Conservation (phyloP, 2,797 vertebrate genomes). For the Protonibea diacanthus region DNA sequence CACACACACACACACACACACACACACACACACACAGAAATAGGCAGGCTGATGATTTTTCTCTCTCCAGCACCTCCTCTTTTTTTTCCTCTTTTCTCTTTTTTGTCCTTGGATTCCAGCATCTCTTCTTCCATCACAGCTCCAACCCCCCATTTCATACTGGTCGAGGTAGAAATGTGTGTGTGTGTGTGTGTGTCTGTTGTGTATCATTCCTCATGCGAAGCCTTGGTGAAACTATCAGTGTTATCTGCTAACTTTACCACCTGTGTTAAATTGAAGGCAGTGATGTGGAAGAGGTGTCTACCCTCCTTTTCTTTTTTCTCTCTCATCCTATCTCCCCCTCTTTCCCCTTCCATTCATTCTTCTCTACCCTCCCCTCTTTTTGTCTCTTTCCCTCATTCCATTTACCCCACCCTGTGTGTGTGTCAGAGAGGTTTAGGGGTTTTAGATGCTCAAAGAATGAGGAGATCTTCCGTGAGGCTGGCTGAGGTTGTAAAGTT, state of each 20-base stretch:
- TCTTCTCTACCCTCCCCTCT: conserved; percentile 39
- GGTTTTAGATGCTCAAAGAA: conserved; percentile 42
- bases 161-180: conserved; percentile 44
- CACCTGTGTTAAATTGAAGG: conserved; percentile 88
- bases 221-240: conserved; percentile 76
- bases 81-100: conserved; percentile 37
- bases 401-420: conserved; percentile 46
- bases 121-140: conserved; percentile 66
- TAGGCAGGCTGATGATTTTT: conserved; percentile 64
- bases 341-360: conserved; percentile 52
- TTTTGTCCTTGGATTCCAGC: conserved; percentile 67
- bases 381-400: conserved; percentile 59
- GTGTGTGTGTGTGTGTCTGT: conserved; percentile 42
- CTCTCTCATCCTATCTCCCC: conserved; percentile 50
- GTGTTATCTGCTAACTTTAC: conserved; percentile 86
- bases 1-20: conserved; percentile 18
- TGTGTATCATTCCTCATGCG: conserved; percentile 78
- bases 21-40: conserved; percentile 52
- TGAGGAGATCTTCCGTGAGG: conserved; percentile 22
- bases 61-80: conserved; percentile 45
- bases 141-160: conserved; percentile 71
- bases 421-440: conserved; percentile 15
- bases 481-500: conserved; percentile 20
- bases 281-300: conserved; percentile 87
- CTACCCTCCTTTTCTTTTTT: conserved; percentile 70